Conservation (phyloP, 2,888 invertebrate genomes). For the Acrobasis repandana region DNA sequence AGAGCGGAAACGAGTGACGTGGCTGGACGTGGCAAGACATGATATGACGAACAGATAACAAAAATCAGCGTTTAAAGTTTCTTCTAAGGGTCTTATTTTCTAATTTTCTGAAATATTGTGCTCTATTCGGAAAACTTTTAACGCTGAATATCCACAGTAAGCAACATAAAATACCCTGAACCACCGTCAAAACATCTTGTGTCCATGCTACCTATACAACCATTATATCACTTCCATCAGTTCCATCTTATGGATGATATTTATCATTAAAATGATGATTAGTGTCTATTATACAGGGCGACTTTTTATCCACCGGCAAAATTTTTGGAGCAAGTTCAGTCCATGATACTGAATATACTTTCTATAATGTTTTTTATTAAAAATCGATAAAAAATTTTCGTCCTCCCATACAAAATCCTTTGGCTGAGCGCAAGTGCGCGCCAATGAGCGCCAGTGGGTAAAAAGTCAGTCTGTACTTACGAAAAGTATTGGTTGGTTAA, state of each 20-base stretch:
- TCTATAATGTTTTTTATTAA: no score
- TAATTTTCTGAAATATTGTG: background rate
- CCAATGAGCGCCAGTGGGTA: no score
- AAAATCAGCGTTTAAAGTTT: slow-evolving; percentile 20
- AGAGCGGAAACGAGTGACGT: slow-evolving; percentile 80
- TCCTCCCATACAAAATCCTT: no score
- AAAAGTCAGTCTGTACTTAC: no score
- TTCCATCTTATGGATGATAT: no score
- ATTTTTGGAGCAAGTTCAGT: no score
- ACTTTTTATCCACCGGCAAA: no score
- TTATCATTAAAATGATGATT: no score
- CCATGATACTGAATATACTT: no score
- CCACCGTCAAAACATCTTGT: slow-evolving; percentile 19
- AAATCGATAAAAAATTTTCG: no score
- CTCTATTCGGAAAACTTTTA: slow-evolving; percentile 10
- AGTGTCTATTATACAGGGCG: no score
- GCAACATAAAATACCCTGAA: slow-evolving; percentile 22
- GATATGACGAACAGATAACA: slow-evolving; percentile 45
- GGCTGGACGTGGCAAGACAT: slow-evolving; percentile 66
- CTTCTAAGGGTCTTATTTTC: background rate
- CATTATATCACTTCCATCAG: background rate
- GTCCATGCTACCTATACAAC: background rate
- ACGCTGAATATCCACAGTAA: slow-evolving; percentile 24
- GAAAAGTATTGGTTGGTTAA: background rate
- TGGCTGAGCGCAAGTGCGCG: no score